A percentile compares a stretch with the other conserved stretches of the same genome.
Conservation (phyloP, 2,888 invertebrate species). For the Bruchidius siliquastri region DNA sequence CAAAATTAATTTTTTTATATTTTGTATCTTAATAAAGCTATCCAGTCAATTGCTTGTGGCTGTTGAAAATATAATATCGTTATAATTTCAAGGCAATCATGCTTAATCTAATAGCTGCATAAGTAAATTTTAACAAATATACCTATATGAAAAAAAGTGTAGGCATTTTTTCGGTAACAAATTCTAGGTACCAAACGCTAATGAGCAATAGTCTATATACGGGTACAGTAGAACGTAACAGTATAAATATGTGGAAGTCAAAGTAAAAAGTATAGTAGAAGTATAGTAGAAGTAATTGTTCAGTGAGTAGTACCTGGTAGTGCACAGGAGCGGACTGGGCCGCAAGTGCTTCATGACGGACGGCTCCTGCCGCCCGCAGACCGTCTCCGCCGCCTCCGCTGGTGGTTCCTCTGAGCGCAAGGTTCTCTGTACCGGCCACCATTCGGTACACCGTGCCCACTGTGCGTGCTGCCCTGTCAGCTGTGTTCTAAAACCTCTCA, state of each 20-base stretch:
- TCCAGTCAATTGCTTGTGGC: too few relatives aligned
- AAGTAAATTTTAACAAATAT: too few relatives aligned
- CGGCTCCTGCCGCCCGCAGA: conserved; percentile 14
- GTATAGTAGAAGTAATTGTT: neutral
- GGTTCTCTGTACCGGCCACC: conserved; percentile 72
- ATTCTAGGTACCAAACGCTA: neutral
- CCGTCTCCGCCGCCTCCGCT: conserved; percentile 35
- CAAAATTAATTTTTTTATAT: too few relatives aligned
- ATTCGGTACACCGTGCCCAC: conserved; percentile 75
- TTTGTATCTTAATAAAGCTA: too few relatives aligned
- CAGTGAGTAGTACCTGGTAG: conserved; percentile 12
- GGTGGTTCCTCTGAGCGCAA: conserved; percentile 62
- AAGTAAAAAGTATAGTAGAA: neutral
- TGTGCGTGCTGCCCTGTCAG: conserved; percentile 74
- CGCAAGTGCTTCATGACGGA: conserved; percentile 14
- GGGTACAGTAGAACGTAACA: neutral
- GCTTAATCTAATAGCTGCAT: too few relatives aligned
- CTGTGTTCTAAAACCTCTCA: conserved; percentile 60
- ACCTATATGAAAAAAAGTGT: too few relatives aligned
- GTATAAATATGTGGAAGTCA: too few relatives aligned
- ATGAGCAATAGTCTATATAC: neutral
- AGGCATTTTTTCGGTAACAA: neutral
- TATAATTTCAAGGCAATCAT: too few relatives aligned
- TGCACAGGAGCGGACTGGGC: conserved; percentile 16
- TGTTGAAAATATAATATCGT: too few relatives aligned